Evolutionary conservation across 2,113 vertebrate species (phyloP), one percentile per base, ranked within the genome.

Genomic region (Sinocyclocheilus anophthalmus): DNA sequence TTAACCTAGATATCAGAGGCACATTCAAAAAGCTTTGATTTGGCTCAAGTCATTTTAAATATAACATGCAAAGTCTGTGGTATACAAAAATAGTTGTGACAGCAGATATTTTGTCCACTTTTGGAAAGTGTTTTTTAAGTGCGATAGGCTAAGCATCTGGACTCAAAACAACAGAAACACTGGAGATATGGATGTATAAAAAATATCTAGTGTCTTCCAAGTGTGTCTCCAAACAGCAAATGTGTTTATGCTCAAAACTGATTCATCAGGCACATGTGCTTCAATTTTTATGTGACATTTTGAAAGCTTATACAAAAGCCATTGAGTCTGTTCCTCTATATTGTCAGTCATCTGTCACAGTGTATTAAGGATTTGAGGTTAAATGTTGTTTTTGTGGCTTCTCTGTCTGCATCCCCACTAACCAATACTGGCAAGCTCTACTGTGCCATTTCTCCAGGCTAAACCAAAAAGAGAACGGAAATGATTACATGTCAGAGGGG

Each of bases 401-500:
- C 33, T 76, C 22, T 59, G 55, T 33, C 59, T 55, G 37, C 16
- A 13, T 88, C 45, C 22, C 69, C 59, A 63, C 13, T 24, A 39
- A 33, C 81, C 75, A 84, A n/a, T 45, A 37, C 70, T 80, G 65
- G 39, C 63, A 30, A 33, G 37, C 55, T 86, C 72, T 22, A 48
- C 55, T 57, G 45, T 73, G 82, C 83, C 83, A 85, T 61, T 33
- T 18, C 80, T 88, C 76, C 70, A 88, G 22, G 53, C 73, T 57
- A 67, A 65, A 63, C 67, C 77, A 65, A 78, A 61, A 37, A 73
- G 42, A 72, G 80, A 87, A 77, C 63, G 88, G 73, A 87, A 84
- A 84, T 24, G 59, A 88, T 88, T 87, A 86, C 76, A 88, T 59
- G 81, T 48, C 84, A 87, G 63, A 77, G 65, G 57, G 79, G 50